Evolutionary conservation across 2,797 vertebrate species (phyloP), one percentile per base, ranked within the genome.

Genomic region (Gobionotothen gibberifrons): DNA sequence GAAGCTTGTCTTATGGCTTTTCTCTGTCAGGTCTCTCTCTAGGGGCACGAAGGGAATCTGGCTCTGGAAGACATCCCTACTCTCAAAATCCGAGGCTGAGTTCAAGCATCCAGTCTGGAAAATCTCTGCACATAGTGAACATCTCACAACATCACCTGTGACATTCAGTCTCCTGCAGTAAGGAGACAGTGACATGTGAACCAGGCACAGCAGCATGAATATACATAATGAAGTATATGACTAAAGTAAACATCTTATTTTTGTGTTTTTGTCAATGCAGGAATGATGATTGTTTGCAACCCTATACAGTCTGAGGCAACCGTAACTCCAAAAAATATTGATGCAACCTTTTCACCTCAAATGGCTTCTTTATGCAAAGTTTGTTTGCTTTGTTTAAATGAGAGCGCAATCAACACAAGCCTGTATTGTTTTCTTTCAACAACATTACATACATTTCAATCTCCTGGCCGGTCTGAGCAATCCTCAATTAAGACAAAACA

Each of bases 1-100:
- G 90, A 92, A 91, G 91, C 90, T 87, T 93, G 91, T 91, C 91
- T 92, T 93, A 90, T 92, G 89, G 89, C 89, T 89, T 91, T 91
- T 83, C 83, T 85, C 89, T 86, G 87, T 88, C 90, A 89, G 88
- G 82, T 81, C 82, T 82, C 69, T 90, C 90, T 91, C 90, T 78
- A 61, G 91, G 87, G 89, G 85, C 84, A 55, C 54, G 40, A 47
- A 3, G 32, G 56, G 80, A 81, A 81, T 84, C 76, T 82, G 85
- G 73, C 75, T 81, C 62, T 76, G 83, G 82, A 83, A 88, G 74
- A 77, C 85, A 66, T 79, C 89, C 16, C 12, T 53, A 67, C 70
- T 77, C 84, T 80, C 54, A 76, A 51, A 82, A 72, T 43, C 74
- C 43, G 1, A 76, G 47, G 57, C 74, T 54, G 74, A 85, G 82